Evolutionary conservation across 2,888 invertebrate species (phyloP), one percentile per base, ranked within the genome.

Genomic region (Synergus laeviventris): DNA sequence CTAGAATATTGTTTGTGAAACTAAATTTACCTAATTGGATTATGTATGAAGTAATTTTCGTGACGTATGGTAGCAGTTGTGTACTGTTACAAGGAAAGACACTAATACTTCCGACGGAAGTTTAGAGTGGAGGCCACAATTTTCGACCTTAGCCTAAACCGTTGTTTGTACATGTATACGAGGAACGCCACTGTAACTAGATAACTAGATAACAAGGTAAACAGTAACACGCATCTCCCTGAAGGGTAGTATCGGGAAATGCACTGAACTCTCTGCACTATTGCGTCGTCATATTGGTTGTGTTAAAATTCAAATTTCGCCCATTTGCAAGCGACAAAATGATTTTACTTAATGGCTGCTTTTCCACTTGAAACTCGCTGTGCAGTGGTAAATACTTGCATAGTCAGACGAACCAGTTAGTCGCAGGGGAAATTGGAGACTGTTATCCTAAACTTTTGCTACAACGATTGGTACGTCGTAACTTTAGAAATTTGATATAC

Each of bases 201-300:
- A 49, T 70, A 70, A 70, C 70, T 49, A 70, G 49, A 49, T 70
- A n/a, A 16, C 16, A 31, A 45, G 49, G 70, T 49, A 70, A 70
- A 70, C n/a, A n/a, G n/a, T n/a, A n/a, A n/a, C 70, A 70, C 21
- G 70, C 9, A 36, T 31, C 45, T 49, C 49, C 31, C 49, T 24
- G 12, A 36, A 70, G 70, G 70, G 49, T 70, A 70, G 31, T 49
- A 70, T 70, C 45, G 49, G 49, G 70, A 49, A 70, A 70, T n/a
- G 31, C 31, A 70, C 45, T 31, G 70, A 49, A 31, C 31, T 70
- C 49, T 49, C 70, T 70, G 49, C 49, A 31, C 49, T 49, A 49
- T 49, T 70, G 70, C n/a, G 31, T 36, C 49, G 49, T 49, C 70
- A 49, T 70, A 24, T 16, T 70, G 49, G 31, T 36, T 70, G 49